phyloP scores from a whole-genome alignment of 2,888 invertebrate species.

The Subacronicta megacephala region DNA sequence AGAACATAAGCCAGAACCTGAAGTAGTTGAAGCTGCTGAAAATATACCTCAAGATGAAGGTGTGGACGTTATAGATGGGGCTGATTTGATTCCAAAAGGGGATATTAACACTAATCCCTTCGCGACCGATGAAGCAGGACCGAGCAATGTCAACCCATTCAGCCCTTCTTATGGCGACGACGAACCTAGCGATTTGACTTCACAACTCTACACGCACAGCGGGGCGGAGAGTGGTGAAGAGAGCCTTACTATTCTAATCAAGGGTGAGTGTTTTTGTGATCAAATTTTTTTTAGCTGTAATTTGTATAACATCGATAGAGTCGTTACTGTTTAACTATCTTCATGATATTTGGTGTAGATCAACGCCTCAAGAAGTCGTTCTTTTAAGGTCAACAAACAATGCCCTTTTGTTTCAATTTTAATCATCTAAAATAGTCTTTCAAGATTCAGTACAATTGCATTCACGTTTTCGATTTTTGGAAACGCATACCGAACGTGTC shows the following conservation, averaged over 20 bases:
- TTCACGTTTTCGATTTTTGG: too few relatives aligned
- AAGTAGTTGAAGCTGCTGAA: background rate
- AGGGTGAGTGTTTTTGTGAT: conserved; percentile 61
- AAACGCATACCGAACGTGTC: too few relatives aligned
- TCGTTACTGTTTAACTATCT: background rate
- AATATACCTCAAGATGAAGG: conserved; percentile 41
- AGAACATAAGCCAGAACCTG: background rate
- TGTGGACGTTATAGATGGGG: conserved; percentile 68
- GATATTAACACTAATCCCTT: conserved; percentile 74
- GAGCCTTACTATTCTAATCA: conserved; percentile 68
- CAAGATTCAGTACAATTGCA: too few relatives aligned
- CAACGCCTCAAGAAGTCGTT: too few relatives aligned
- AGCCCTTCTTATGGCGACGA: conserved; percentile 21
- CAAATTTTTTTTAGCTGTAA: too few relatives aligned
- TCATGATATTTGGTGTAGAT: too few relatives aligned
- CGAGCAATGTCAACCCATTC: conserved; percentile 68
- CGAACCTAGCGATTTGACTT: conserved; percentile 10
- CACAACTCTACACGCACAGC: conserved; percentile 5
- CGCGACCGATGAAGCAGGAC: conserved; percentile 47
- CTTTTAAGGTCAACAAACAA: too few relatives aligned
- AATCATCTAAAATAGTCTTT: too few relatives aligned
- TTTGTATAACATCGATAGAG: too few relatives aligned
- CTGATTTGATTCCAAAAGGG: conserved; percentile 34
- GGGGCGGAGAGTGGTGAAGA: conserved; percentile 19
- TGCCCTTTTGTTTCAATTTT: too few relatives aligned